Evolutionary conservation across 2,113 vertebrate species (phyloP).

Genomic region (Campylomormyrus numenius): DNA sequence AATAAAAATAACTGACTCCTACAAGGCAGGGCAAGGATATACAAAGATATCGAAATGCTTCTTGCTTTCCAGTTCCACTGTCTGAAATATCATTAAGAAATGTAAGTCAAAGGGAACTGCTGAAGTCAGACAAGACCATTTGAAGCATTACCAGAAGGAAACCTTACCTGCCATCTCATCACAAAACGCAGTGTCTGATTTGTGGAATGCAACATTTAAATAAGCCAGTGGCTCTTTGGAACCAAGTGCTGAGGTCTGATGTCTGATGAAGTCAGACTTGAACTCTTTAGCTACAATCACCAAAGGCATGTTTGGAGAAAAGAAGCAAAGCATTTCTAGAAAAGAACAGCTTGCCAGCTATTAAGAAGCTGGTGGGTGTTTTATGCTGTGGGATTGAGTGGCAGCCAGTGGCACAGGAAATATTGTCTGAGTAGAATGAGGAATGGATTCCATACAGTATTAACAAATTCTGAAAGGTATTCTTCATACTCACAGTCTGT

Average conservation of each 20-base stretch:
- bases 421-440: background rate
- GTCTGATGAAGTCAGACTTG: background rate
- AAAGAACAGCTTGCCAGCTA: background rate
- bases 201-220: background rate
- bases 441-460: background rate
- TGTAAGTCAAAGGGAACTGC: background rate
- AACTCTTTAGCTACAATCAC: background rate
- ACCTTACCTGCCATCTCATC: background rate
- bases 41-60: background rate
- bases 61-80: background rate
- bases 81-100: background rate
- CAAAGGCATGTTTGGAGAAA: background rate
- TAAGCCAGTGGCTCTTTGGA: background rate
- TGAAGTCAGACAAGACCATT: background rate
- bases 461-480: background rate
- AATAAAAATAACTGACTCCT: background rate
- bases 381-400: background rate
- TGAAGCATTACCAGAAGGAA: background rate
- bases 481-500: background rate
- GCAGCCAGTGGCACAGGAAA: background rate
- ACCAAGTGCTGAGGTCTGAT: background rate
- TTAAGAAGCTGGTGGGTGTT: background rate
- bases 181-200: background rate
- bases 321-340: background rate
- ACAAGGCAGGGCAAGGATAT: background rate